A percentile compares a stretch with the other conserved stretches of the same genome.
These are phyloP conservation scores for Holothuria scabra DNA, from an alignment of 53 echinoderm and acorn worm species.

Conservation along the genomic window DNA sequence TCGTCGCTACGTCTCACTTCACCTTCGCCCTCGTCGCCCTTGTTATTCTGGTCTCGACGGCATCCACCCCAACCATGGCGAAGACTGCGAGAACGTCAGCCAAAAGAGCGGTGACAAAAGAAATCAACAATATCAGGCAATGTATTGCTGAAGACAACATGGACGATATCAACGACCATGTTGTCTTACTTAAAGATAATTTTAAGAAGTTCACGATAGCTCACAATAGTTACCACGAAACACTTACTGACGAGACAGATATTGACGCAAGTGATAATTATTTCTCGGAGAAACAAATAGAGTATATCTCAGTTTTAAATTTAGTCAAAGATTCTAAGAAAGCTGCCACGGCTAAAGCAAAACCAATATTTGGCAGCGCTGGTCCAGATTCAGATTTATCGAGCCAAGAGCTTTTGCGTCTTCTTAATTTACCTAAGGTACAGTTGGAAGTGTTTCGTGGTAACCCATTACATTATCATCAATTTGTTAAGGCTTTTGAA, in stretches of 20 bases:
- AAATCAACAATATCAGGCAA: no score
- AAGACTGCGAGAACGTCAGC: no score
- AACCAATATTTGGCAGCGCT: not conserved
- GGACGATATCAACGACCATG: no score
- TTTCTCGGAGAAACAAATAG: not conserved
- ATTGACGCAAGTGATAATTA: not conserved
- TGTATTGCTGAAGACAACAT: no score
- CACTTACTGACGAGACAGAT: not conserved
- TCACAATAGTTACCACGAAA: no score
- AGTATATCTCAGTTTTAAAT: not conserved
- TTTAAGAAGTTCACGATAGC: no score
- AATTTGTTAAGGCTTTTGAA: not conserved
- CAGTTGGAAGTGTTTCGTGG: not conserved
- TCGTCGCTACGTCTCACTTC: no score
- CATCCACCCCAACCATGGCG: no score
- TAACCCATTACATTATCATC: not conserved
- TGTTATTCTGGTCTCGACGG: no score
- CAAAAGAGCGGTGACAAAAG: no score
- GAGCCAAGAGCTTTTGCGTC: not conserved
- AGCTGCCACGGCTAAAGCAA: not conserved
- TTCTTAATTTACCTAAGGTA: not conserved
- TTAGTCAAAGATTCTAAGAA: not conserved
- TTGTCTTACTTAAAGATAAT: no score
- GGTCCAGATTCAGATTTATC: not conserved
- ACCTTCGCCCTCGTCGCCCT: no score